phyloP scores from a whole-genome alignment of 2,888 invertebrate genomes.

The Pristionchus fissidentatus region DNA sequence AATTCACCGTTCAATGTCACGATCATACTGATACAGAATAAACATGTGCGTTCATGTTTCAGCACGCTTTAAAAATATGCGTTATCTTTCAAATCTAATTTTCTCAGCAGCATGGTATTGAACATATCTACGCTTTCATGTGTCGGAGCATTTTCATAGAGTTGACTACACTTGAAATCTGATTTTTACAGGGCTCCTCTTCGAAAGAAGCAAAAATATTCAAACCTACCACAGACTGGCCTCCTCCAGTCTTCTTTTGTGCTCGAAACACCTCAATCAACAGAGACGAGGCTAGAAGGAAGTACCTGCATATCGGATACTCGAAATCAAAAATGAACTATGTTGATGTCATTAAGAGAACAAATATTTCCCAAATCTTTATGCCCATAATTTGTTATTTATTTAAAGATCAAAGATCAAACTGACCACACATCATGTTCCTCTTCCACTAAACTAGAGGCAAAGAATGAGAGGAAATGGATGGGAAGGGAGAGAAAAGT shows the following conservation, averaged over 20 bases:
- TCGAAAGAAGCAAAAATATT: too few species aligned
- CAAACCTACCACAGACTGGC: not conserved
- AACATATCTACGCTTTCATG: not conserved
- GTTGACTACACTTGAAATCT: too few species aligned
- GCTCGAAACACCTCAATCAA: constrained; percentile 1
- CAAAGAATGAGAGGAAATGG: constrained; percentile 53
- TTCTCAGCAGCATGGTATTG: too few species aligned
- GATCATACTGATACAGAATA: not conserved
- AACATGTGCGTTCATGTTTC: not conserved
- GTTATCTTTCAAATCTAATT: not conserved
- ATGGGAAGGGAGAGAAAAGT: constrained; percentile 22
- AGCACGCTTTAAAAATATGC: not conserved
- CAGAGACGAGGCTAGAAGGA: constrained; percentile 33
- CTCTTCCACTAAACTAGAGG: constrained; percentile 70
- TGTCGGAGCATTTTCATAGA: not conserved
- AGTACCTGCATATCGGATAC: constrained; percentile 25
- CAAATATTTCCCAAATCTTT: not conserved
- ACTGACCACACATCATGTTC: constrained; percentile 72
- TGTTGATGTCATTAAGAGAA: not conserved
- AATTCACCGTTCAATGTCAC: too few species aligned
- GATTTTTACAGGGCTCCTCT: too few species aligned
- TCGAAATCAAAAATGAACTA: not conserved
- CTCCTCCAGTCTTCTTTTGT: not conserved
- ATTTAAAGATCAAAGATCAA: not conserved
- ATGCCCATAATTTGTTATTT: too few species aligned